Evolutionary conservation across 2,797 vertebrate genomes (phyloP).

Genomic region (Pseudochaenichthys georgianus): DNA sequence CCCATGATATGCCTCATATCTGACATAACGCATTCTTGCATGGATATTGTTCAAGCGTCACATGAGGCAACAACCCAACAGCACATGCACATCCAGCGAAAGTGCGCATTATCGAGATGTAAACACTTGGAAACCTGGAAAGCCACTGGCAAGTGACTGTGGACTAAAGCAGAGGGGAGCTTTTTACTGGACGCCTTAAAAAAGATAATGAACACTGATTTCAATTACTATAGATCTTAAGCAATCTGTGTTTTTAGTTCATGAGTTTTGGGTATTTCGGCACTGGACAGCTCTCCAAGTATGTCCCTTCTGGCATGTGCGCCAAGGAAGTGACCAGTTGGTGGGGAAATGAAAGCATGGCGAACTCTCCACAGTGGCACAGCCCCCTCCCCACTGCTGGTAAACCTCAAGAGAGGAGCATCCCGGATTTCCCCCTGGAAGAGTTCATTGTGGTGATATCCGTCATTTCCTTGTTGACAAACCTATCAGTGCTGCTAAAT

Average conservation of each 20-base stretch:
- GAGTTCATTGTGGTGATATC: slow-evolving; percentile 81
- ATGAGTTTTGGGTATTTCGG: slow-evolving; percentile 69
- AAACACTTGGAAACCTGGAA: too few species aligned
- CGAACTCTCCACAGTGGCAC: slow-evolving; percentile 20
- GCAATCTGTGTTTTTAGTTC: background rate
- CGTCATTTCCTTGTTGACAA: slow-evolving; percentile 83
- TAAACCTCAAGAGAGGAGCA: slow-evolving; percentile 82
- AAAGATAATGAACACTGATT: background rate
- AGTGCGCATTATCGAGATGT: too few species aligned
- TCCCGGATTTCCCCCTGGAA: slow-evolving; percentile 85
- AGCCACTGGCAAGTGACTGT: slow-evolving; percentile 6
- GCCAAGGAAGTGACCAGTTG: slow-evolving; percentile 24
- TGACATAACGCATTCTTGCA: too few species aligned
- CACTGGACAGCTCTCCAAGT: slow-evolving; percentile 80
- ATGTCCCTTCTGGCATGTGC: slow-evolving; percentile 30
- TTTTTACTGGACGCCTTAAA: slow-evolving; percentile 2
- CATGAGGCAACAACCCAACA: too few species aligned
- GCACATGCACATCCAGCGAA: too few species aligned
- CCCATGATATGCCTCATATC: too few species aligned
- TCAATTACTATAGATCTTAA: background rate
- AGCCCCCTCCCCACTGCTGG: slow-evolving; percentile 36
- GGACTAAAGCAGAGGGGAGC: background rate
- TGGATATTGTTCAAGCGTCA: too few species aligned
- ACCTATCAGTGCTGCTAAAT: slow-evolving; percentile 85
- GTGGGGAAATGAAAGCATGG: slow-evolving; percentile 52